Percentiles rank a stretch among this genome's conserved stretches.
Conservation (phyloP, 2,113 vertebrate genomes). For the Phrynosoma blainvillii region DNA sequence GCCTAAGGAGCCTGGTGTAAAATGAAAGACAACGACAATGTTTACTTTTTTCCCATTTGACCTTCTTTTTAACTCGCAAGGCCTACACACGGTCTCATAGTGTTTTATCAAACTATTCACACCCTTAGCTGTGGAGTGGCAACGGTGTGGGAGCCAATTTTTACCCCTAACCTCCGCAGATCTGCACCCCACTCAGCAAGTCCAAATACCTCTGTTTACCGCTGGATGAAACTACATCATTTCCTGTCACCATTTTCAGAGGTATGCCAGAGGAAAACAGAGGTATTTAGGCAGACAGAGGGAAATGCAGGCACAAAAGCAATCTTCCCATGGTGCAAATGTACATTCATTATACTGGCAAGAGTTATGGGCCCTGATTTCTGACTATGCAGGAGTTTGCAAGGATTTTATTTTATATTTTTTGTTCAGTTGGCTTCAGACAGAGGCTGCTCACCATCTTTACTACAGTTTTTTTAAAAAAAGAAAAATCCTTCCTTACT, state of each 20-base stretch:
- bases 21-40: too few relatives aligned
- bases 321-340: background rate
- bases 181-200: too few relatives aligned
- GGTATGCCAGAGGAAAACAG: background rate
- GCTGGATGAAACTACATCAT: too few relatives aligned
- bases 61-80: too few relatives aligned
- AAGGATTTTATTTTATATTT: background rate
- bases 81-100: too few relatives aligned
- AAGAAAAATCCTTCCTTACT: conserved; percentile 3
- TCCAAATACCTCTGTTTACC: too few relatives aligned
- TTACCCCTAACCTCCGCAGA: too few relatives aligned
- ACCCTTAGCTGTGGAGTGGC: too few relatives aligned
- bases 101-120: too few relatives aligned
- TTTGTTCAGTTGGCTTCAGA: background rate
- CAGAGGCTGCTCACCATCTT: background rate
- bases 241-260: background rate
- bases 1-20: too few relatives aligned
- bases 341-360: background rate
- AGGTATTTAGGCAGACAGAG: background rate
- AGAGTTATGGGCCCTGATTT: background rate
- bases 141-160: too few relatives aligned
- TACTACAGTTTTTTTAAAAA: conserved; percentile 7
- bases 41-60: too few relatives aligned
- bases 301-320: background rate
- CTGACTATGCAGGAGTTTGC: background rate